Conservation (phyloP, 2,888 invertebrate genomes). For the Philonicus albiceps region DNA sequence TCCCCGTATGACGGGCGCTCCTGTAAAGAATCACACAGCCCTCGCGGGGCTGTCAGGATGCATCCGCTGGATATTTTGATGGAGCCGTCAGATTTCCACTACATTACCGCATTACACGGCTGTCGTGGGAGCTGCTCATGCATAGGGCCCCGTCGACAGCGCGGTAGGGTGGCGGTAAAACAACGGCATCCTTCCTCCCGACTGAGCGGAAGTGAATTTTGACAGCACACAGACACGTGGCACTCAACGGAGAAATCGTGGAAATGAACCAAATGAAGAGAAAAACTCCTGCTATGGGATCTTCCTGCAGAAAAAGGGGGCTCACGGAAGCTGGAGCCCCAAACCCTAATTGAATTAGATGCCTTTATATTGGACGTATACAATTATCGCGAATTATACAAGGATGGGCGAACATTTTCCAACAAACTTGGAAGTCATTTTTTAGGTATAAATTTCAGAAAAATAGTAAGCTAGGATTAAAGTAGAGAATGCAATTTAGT, state of each 20-base stretch:
- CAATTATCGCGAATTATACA: background rate
- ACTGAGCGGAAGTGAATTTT: slow-evolving; percentile 50
- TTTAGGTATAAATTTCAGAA: too few species aligned
- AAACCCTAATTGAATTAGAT: background rate
- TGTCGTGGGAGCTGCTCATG: slow-evolving; percentile 30
- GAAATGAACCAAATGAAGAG: slow-evolving; percentile 32
- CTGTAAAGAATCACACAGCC: background rate
- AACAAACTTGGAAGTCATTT: too few species aligned
- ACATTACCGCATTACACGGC: slow-evolving; percentile 44
- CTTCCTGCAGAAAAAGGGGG: background rate
- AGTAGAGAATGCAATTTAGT: too few species aligned
- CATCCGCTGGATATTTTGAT: slow-evolving; percentile 36
- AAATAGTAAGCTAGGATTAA: too few species aligned
- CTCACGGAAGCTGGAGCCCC: background rate
- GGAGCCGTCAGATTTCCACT: slow-evolving; percentile 41
- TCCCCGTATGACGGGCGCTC: background rate
- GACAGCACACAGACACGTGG: slow-evolving; percentile 51
- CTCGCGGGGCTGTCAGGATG: slow-evolving; percentile 30
- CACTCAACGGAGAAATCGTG: slow-evolving; percentile 29
- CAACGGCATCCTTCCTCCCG: slow-evolving; percentile 45
- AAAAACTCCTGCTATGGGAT: slow-evolving; percentile 10
- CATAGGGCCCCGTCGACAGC: background rate
- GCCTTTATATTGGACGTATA: background rate
- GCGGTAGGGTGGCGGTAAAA: slow-evolving; percentile 8
- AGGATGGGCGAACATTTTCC: background rate